These are phyloP conservation scores for Hippasteria phrygiana DNA, from an alignment of 53 echinoderm and acorn worm genomes.

Conservation along the genomic window DNA sequence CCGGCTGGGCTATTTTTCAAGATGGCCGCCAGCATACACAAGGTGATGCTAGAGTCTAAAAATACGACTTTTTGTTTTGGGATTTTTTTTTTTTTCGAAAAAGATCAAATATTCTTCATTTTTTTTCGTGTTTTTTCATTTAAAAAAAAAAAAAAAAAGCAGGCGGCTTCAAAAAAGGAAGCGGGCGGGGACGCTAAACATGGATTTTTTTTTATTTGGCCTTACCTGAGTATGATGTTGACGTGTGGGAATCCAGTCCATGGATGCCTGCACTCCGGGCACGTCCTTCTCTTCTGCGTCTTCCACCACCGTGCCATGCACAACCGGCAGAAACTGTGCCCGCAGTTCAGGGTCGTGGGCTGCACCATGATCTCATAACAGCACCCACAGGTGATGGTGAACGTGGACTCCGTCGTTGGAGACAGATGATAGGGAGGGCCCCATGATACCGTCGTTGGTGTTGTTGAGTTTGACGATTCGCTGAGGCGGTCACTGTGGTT, in stretches of 20 bases:
- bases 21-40: too few relatives aligned
- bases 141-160: too few relatives aligned
- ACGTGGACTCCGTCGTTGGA: constrained; percentile 37
- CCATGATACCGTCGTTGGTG: background rate
- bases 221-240: constrained; percentile 89
- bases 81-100: too few relatives aligned
- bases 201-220: too few relatives aligned
- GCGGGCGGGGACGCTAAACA: too few relatives aligned
- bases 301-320: constrained; percentile 97
- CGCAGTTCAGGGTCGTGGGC: constrained; percentile 93
- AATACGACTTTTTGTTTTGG: too few relatives aligned
- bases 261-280: constrained; percentile 89
- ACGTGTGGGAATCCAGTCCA: constrained; percentile 95
- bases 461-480: background rate
- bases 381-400: constrained; percentile 86
- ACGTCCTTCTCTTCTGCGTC: constrained; percentile 81
- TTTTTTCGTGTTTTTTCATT: too few relatives aligned
- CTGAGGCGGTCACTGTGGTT: background rate
- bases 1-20: too few relatives aligned
- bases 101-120: too few relatives aligned
- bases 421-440: background rate
- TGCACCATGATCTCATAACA: constrained; percentile 97
- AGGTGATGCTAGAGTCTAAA: too few relatives aligned
- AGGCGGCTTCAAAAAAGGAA: too few relatives aligned
- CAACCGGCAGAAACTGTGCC: constrained; percentile 93